phyloP scores from a whole-genome alignment of 2,113 vertebrate genomes.

The Phyllostomus discolor region DNA sequence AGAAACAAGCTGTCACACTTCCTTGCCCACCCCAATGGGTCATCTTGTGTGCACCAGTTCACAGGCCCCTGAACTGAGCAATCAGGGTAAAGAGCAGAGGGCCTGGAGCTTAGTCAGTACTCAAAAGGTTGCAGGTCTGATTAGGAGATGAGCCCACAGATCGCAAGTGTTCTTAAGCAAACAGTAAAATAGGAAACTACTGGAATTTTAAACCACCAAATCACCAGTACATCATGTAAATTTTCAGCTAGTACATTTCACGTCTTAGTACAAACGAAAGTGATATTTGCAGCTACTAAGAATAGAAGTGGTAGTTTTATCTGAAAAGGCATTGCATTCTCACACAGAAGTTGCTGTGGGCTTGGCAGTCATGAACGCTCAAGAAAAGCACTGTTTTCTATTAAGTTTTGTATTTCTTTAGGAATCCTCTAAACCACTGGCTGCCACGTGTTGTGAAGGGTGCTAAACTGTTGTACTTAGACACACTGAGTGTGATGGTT shows the following conservation, averaged over 20 bases:
- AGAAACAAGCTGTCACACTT: neutral
- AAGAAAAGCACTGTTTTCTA: conserved; percentile 51
- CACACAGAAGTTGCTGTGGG: conserved; percentile 48
- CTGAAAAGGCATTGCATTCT: conserved; percentile 28
- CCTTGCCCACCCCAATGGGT: neutral
- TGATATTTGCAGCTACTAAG: conserved; percentile 49
- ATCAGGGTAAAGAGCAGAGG: neutral
- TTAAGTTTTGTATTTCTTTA: conserved; percentile 52
- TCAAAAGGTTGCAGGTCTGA: neutral
- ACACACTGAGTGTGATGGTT: neutral
- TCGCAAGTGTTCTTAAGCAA: conserved; percentile 26
- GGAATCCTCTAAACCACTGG: conserved; percentile 16
- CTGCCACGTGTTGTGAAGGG: neutral
- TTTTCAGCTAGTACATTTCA: conserved; percentile 9
- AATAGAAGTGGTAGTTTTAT: conserved; percentile 52
- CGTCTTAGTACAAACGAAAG: conserved; percentile 39
- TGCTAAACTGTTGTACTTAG: neutral
- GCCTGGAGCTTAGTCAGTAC: neutral
- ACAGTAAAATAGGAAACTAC: conserved; percentile 33
- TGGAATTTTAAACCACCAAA: conserved; percentile 33
- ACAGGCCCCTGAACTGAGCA: neutral
- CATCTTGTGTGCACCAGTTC: neutral
- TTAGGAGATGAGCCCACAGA: neutral
- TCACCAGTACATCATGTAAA: conserved; percentile 22
- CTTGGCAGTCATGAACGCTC: conserved; percentile 16